Evolutionary conservation across 2,888 invertebrate genomes (phyloP).

Genomic region (Netelia fuscicornis): DNA sequence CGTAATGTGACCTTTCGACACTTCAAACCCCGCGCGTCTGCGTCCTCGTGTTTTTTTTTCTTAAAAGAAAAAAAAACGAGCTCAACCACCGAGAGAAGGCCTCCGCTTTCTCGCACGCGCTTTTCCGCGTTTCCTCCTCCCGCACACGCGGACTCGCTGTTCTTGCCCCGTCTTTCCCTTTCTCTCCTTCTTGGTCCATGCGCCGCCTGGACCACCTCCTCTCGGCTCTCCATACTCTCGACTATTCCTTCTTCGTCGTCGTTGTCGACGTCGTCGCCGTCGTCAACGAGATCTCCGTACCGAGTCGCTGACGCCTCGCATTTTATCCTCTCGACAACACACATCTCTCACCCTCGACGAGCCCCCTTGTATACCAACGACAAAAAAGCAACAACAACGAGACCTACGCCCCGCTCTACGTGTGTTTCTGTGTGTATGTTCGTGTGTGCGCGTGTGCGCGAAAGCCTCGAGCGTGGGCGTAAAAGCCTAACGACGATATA

Average conservation of each 20-base stretch:
- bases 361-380: constrained; percentile 27
- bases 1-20: constrained; percentile 61
- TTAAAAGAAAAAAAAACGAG: neutral
- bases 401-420: constrained; percentile 7
- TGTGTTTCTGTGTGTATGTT: neutral
- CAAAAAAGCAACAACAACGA: neutral
- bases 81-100: neutral
- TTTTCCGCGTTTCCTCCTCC: constrained; percentile 54
- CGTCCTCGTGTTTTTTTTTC: constrained; percentile 44
- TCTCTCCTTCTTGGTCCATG: constrained; percentile 6
- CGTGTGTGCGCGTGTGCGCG: neutral
- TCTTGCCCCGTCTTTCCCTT: constrained; percentile 2
- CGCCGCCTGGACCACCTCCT: constrained; percentile 11
- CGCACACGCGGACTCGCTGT: constrained; percentile 32
- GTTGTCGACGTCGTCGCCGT: constrained; percentile 34
- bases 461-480: constrained; percentile 6
- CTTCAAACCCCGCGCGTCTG: constrained; percentile 57
- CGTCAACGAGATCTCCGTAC: constrained; percentile 35
- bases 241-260: constrained; percentile 29
- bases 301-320: constrained; percentile 60
- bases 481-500: constrained; percentile 42
- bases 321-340: constrained; percentile 56
- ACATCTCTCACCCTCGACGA: constrained; percentile 33
- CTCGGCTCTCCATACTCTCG: constrained; percentile 12
- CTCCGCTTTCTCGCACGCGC: constrained; percentile 48